Evolutionary conservation across 2,113 vertebrate genomes (phyloP), one percentile per base, ranked within the genome.

Genomic region (Eretmochelys imbricata): DNA sequence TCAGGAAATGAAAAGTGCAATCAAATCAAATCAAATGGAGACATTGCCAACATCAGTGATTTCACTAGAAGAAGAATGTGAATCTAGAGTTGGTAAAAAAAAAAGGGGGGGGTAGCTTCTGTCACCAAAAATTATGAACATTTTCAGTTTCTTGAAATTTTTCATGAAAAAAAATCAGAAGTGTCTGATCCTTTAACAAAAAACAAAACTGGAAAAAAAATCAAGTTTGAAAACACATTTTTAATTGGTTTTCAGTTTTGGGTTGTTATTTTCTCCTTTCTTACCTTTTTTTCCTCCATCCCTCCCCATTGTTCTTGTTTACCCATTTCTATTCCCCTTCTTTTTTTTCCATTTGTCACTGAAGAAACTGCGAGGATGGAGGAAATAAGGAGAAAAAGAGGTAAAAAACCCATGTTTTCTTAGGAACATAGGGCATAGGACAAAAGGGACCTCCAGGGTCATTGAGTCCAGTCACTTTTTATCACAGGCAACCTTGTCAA

Each of bases 131-230:
- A 31, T 35, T 35, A 6, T 62, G 29, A 7, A 35, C 11, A 35
- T 62, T 62, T 35, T 20, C 62, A 69, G 62, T 69, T 69, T n/a
- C 62, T 69, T n/a, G 62, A 69, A 16, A 19, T 19, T 17, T 49
- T 93, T 82, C 88, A 84, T 79, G 78, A 97, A 84, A 95, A 95
- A 51, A 93, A 94, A 96, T 93, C 89, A 62, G 88, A 93, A 90
- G 94, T 93, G 90, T 82, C 31, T 87, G 5, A 92, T 91, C 75
- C 84, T 91, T 93, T 94, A 93, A 75, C 20, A 31, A 46, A 50
- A 54, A 85, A 38, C 89, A 89, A 50, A 42, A 50, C 42, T 14
- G 79, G 22, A 4, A 80, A 85, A 82, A 65, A 51, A 86, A 88
- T 87, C 59, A 89, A 83, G 78, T 79, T 10, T 12, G 72, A 24